phyloP scores from a whole-genome alignment of 1,140 invertebrate species.

The Pseudomyrmex pallidus region DNA sequence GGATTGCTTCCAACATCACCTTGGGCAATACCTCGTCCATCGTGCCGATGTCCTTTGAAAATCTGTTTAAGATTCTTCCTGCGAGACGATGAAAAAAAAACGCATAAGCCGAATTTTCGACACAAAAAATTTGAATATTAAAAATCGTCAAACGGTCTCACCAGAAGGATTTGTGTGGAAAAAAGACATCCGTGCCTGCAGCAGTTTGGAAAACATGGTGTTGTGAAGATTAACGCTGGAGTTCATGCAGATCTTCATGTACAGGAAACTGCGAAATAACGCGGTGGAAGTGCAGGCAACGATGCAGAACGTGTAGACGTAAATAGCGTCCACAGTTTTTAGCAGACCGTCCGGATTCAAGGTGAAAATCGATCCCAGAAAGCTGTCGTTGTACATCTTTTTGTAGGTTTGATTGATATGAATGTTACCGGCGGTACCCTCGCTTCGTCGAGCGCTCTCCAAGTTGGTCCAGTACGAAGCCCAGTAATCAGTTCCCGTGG shows the following conservation, averaged over 20 bases:
- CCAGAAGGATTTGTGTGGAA: constrained; percentile 94
- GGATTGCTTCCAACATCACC: constrained; percentile 88
- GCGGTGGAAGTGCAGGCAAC: constrained; percentile 84
- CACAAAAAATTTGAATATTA: too few species aligned
- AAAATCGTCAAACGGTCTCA: constrained; percentile 63
- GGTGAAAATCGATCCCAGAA: constrained; percentile 55
- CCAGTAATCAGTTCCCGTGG: constrained; percentile 92
- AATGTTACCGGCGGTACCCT: not conserved
- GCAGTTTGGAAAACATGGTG: constrained; percentile 92
- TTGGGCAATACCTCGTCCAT: constrained; percentile 92
- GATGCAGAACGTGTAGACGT: constrained; percentile 82
- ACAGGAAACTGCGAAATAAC: constrained; percentile 87
- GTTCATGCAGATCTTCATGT: constrained; percentile 93
- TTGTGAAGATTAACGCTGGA: constrained; percentile 93
- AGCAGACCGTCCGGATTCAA: constrained; percentile 76
- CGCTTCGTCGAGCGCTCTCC: constrained; percentile 78
- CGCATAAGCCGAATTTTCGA: not conserved
- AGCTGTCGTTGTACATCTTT: constrained; percentile 40
- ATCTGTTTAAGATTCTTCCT: constrained; percentile 91
- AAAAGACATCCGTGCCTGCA: constrained; percentile 92
- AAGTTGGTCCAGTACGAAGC: constrained; percentile 90
- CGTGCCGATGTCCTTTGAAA: constrained; percentile 93
- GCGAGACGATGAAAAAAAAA: not conserved
- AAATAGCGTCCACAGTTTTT: constrained; percentile 74
- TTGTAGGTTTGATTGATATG: not conserved